These are phyloP conservation scores for Empidonax alnorum DNA, from an alignment of 2,113 vertebrate species.

Conservation along the genomic window DNA sequence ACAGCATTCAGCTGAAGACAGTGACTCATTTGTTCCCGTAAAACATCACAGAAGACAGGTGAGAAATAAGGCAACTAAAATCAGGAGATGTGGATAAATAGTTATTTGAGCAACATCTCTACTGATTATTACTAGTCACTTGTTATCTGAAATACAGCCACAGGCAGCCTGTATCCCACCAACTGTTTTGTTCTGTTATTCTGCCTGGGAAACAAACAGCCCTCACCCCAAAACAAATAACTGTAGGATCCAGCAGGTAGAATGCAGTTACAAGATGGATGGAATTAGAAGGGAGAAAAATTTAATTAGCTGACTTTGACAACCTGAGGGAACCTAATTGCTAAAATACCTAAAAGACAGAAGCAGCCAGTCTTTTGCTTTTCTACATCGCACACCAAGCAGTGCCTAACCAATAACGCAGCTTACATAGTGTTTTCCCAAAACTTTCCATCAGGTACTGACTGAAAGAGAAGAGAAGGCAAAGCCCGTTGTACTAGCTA, in stretches of 20 bases:
- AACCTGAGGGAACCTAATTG: background rate
- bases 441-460: background rate
- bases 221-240: background rate
- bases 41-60: background rate
- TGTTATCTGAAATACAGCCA: background rate
- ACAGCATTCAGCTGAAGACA: background rate
- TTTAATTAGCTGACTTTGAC: background rate
- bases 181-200: background rate
- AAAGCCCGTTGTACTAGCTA: background rate
- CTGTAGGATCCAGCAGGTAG: background rate
- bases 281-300: background rate
- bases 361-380: background rate
- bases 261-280: background rate
- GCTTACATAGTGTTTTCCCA: background rate
- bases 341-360: background rate
- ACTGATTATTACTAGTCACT: background rate
- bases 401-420: background rate
- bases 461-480: background rate
- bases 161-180: background rate
- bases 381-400: background rate
- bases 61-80: background rate
- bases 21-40: background rate
- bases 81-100: background rate
- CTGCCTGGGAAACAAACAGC: background rate
- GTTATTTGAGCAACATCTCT: background rate